These are phyloP conservation scores for Leptinotarsa rubiginosa DNA, from an alignment of 2,888 invertebrate species.

Conservation along the genomic window DNA sequence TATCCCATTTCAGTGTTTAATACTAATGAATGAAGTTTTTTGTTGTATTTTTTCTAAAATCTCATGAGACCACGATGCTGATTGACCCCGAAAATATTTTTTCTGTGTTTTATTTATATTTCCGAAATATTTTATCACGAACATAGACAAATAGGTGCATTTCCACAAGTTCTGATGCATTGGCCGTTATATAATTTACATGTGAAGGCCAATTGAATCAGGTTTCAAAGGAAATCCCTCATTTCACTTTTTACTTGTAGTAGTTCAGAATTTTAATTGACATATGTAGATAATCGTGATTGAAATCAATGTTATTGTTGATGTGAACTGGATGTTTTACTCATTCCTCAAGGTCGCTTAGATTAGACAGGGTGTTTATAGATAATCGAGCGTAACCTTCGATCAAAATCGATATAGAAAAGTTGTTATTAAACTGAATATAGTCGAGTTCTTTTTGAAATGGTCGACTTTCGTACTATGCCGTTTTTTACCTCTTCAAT, in stretches of 20 bases:
- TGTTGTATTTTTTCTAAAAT: no score
- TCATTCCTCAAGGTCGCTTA: conserved; percentile 3
- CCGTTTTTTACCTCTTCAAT: no score
- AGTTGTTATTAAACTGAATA: not conserved
- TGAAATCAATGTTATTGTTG: conserved; percentile 8
- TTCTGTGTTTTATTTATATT: no score
- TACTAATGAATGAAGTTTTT: no score
- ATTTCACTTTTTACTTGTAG: conserved; percentile 22
- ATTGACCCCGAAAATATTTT: no score
- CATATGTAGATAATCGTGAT: conserved; percentile 3
- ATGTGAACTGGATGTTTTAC: not conserved
- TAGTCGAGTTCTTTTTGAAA: no score
- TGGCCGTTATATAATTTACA: conserved; percentile 21
- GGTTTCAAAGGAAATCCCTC: conserved; percentile 28
- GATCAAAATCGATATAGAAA: not conserved
- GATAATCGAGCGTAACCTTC: not conserved
- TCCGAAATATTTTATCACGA: no score
- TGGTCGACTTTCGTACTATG: no score
- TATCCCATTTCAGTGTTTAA: no score
- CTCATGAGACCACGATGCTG: no score
- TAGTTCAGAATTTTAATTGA: conserved; percentile 21
- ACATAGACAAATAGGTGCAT: not conserved
- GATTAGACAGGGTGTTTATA: conserved; percentile 15
- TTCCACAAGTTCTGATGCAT: not conserved
- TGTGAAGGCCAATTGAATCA: conserved; percentile 21